Base-by-base conservation (phyloP, 2,888 invertebrate genomes). In the Chirona hameri region DNA sequence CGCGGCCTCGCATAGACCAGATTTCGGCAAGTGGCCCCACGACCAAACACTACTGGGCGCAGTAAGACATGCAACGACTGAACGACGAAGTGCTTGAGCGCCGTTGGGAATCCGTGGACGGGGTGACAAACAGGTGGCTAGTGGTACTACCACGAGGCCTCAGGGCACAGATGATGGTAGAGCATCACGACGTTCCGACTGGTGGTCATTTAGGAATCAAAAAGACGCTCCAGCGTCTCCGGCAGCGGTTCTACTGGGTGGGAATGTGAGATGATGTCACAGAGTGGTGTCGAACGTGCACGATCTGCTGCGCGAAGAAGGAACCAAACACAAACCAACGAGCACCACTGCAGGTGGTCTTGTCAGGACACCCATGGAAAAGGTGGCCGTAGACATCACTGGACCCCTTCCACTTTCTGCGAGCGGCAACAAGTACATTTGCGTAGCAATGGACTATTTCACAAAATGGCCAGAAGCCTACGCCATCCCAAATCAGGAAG, bases 371-470 rank as follows among this genome's bases (percentile, higher is more conserved):
- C 79, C 57, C 9, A 81, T 31, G 81, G 81, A 81, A 27, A 27
- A 79, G 4, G 81, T 81, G 24, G 76, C 81, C 2, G 83, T 81
- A 3, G 81, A 83, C 46, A 79, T 60, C 5, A 29, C 65, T 21
- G 81, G 81, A 3, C 81, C 83, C 0, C 60, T 83, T 1, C 81
- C 83, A 12, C 15, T 55, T 18, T 72, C 82, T 7, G 12, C 55
- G 14, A 31, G 10, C 12, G 82, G 82, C 31, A 82, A 82, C n/a
- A 1, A 39, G 39, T 81, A 65, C 46, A 60, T 81, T 0, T 7
- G 18, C 2, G 39, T 46, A 1, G 24, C 24, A 14, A 81, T 81
- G 81, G 81, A 69, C 65, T 81, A 81, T 7, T 81, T 81, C 46
- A 69, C 81, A 1, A 81, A 65, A 27, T 81, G 60, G 60, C 31